These are phyloP conservation scores for Chelon labrosus DNA, from an alignment of 2,797 vertebrate genomes.

Conservation along the genomic window DNA sequence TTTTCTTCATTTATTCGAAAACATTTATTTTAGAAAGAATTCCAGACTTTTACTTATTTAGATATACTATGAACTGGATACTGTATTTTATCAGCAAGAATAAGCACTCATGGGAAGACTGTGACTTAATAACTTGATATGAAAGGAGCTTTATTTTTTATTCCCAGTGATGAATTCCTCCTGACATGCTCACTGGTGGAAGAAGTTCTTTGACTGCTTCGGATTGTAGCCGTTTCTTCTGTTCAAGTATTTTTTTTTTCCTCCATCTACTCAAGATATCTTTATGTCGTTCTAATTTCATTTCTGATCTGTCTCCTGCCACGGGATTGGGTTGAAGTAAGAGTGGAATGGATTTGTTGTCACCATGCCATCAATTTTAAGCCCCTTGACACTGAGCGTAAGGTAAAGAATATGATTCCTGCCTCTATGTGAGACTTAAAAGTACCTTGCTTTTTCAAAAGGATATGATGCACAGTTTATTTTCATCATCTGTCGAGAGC, in stretches of 20 bases:
- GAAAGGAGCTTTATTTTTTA: slow-evolving; percentile 66
- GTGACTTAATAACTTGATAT: slow-evolving; percentile 62
- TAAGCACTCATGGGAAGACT: slow-evolving; percentile 42
- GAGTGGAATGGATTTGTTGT: slow-evolving; percentile 65
- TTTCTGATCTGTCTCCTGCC: slow-evolving; percentile 70
- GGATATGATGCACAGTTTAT: slow-evolving; percentile 56
- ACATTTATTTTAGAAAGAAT: slow-evolving; percentile 28
- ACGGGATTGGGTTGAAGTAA: slow-evolving; percentile 27
- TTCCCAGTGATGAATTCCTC: slow-evolving; percentile 65
- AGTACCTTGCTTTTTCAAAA: slow-evolving; percentile 48
- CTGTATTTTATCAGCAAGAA: slow-evolving; percentile 46
- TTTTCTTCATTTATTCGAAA: slow-evolving; percentile 35
- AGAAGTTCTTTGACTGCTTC: slow-evolving; percentile 53
- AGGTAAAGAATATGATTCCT: slow-evolving; percentile 72
- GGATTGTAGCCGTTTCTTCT: slow-evolving; percentile 49
- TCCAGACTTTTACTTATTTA: slow-evolving; percentile 33
- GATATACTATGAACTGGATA: slow-evolving; percentile 34
- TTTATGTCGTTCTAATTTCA: slow-evolving; percentile 74
- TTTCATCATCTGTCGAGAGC: slow-evolving; percentile 51
- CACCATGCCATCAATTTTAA: slow-evolving; percentile 58
- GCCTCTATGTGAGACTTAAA: slow-evolving; percentile 51
- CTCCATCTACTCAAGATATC: slow-evolving; percentile 55
- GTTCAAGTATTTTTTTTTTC: slow-evolving; percentile 47
- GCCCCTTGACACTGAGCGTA: slow-evolving; percentile 50
- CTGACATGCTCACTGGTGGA: slow-evolving; percentile 59